These are phyloP conservation scores for Eupeodes latifasciatus DNA, from an alignment of 2,888 invertebrate genomes.

Conservation along the genomic window DNA sequence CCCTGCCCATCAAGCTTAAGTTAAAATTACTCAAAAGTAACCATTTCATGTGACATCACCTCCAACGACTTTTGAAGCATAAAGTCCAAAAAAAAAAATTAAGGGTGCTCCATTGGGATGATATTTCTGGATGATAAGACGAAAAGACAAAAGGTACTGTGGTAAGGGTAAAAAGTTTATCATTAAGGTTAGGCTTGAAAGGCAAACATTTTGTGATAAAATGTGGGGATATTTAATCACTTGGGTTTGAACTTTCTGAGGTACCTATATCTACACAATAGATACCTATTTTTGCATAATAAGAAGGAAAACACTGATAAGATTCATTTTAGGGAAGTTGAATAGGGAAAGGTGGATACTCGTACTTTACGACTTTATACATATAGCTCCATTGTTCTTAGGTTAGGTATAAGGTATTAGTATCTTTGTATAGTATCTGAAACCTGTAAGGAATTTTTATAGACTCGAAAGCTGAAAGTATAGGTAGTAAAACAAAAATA, in stretches of 20 bases:
- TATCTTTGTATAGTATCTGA: too few relatives aligned
- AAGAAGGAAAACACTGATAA: constrained; percentile 4
- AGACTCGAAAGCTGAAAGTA: neutral
- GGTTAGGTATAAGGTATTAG: neutral
- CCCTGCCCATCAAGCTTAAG: constrained; percentile 22
- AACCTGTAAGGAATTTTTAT: constrained; percentile 9
- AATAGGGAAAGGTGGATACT: neutral
- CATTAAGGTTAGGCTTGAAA: constrained; percentile 9
- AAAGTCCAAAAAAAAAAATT: neutral
- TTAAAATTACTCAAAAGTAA: constrained; percentile 42
- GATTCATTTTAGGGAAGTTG: constrained; percentile 3
- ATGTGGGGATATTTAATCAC: constrained; percentile 23
- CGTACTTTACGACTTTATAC: neutral
- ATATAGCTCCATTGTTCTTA: constrained; percentile 4
- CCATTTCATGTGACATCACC: constrained; percentile 58
- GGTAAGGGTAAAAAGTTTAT: constrained; percentile 10
- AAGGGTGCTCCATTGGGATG: neutral
- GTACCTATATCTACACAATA: neutral
- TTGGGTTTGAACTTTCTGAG: constrained; percentile 22
- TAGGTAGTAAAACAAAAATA: constrained; percentile 19
- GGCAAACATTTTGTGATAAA: constrained; percentile 18
- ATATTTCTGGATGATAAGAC: constrained; percentile 6
- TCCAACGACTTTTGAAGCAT: constrained; percentile 28
- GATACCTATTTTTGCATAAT: neutral
- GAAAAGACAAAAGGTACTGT: neutral